A percentile compares a stretch with the other conserved stretches of the same genome.
Evolutionary conservation across 2,797 vertebrate species (phyloP).

Genomic region (Phrynocephalus guinanensis): DNA sequence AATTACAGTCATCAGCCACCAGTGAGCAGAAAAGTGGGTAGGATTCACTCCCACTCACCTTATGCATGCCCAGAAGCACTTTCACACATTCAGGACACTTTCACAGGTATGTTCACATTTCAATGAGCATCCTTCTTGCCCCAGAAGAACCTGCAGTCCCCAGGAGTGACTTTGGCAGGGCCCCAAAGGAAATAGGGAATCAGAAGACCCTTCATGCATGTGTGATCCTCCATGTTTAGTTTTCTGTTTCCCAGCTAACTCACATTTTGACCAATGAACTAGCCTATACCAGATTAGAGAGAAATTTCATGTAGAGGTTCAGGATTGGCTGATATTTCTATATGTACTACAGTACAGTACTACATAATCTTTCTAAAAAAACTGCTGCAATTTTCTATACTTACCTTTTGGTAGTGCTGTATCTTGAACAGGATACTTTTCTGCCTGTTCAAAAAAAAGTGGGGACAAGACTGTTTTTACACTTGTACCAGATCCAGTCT

Average conservation of each 20-base stretch:
- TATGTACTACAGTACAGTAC: conserved; percentile 3
- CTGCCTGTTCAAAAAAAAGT: conserved; percentile 82
- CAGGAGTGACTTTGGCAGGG: background rate
- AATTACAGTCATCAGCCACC: background rate
- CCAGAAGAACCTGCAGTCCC: background rate
- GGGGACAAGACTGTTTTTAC: conserved; percentile 21
- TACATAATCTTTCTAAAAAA: background rate
- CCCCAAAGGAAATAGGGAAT: background rate
- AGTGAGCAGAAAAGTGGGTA: background rate
- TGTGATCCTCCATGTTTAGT: background rate
- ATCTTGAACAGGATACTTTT: conserved; percentile 93
- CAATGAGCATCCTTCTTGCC: background rate
- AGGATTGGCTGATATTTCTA: background rate
- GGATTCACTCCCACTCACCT: background rate
- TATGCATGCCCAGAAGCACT: background rate
- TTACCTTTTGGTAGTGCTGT: conserved; percentile 88
- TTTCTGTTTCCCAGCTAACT: background rate
- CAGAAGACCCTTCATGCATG: background rate
- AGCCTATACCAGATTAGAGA: background rate
- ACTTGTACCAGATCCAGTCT: conserved; percentile 3
- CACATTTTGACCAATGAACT: background rate
- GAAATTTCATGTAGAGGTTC: background rate
- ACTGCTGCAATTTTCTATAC: conserved; percentile 43
- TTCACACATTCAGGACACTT: background rate
- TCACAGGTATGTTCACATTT: background rate